phyloP scores from a whole-genome alignment of 1,140 invertebrate species.

The Papilio dardanus region DNA sequence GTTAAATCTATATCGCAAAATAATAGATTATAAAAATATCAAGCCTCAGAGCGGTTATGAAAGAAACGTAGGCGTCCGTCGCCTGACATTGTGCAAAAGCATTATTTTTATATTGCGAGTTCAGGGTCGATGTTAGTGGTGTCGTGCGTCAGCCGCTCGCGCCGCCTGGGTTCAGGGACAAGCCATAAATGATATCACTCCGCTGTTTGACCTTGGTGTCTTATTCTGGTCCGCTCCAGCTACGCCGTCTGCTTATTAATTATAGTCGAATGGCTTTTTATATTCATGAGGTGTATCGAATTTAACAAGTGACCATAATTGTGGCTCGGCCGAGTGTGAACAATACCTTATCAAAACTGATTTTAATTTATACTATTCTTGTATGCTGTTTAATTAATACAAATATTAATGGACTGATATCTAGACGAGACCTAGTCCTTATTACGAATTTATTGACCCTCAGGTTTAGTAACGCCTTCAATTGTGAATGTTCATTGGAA shows the following conservation, averaged over 20 bases:
- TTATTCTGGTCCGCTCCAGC: conserved; percentile 74
- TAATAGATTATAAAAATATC: conserved; percentile 10
- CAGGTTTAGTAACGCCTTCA: not conserved
- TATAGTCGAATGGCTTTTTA: conserved; percentile 41
- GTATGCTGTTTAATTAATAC: not conserved
- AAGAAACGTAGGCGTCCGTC: conserved; percentile 39
- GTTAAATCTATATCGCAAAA: not conserved
- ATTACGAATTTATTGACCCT: not conserved
- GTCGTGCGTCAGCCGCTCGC: conserved; percentile 73
- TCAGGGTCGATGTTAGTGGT: conserved; percentile 59
- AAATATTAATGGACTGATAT: too few relatives aligned
- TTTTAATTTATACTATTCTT: not conserved
- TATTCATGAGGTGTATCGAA: conserved; percentile 10
- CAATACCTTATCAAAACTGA: not conserved
- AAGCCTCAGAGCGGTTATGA: conserved; percentile 6
- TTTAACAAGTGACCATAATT: conserved; percentile 4
- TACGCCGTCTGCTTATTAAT: conserved; percentile 73
- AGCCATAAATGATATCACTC: conserved; percentile 77
- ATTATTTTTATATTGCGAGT: conserved; percentile 60
- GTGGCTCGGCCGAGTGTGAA: not conserved
- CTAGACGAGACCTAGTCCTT: not conserved
- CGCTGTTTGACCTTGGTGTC: conserved; percentile 69
- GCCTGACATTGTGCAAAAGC: conserved; percentile 44
- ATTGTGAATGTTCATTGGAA: too few relatives aligned
- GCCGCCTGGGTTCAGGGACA: conserved; percentile 74